phyloP scores from a whole-genome alignment of 2,888 invertebrate genomes.

The Leptinotarsa tumamoca region DNA sequence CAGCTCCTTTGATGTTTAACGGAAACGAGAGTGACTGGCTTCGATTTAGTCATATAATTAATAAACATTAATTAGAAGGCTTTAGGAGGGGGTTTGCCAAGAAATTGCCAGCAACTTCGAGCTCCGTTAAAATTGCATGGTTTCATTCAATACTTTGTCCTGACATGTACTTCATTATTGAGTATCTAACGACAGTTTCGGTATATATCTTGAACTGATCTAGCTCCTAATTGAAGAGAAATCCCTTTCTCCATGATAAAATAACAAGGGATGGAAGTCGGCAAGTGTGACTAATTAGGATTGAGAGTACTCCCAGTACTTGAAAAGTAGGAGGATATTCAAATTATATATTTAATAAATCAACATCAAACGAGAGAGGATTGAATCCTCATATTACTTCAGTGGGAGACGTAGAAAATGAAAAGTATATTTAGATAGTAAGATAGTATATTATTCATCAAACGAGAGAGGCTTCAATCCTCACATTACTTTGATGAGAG shows the following conservation, averaged over 20 bases:
- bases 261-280: no score
- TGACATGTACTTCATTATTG: neutral
- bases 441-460: no score
- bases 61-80: conserved; percentile 6
- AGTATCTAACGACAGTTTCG: neutral
- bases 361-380: no score
- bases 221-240: conserved; percentile 2
- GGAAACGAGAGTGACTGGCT: conserved; percentile 6
- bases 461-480: no score
- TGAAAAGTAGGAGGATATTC: no score
- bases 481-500: no score
- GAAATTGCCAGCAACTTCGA: neutral
- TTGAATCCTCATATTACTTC: no score
- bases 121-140: neutral
- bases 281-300: no score
- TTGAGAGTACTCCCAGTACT: no score
- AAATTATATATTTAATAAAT: no score
- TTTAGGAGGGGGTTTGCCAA: neutral
- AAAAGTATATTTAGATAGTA: no score
- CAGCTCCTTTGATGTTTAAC: neutral
- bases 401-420: no score
- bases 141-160: neutral
- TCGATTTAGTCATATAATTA: conserved; percentile 6
- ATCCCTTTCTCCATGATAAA: neutral
- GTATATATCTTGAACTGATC: neutral